A percentile compares a stretch with the other conserved stretches of the same genome.
These are phyloP conservation scores for Eupithecia pulchellata DNA, from an alignment of 2,888 invertebrate genomes.

Conservation along the genomic window DNA sequence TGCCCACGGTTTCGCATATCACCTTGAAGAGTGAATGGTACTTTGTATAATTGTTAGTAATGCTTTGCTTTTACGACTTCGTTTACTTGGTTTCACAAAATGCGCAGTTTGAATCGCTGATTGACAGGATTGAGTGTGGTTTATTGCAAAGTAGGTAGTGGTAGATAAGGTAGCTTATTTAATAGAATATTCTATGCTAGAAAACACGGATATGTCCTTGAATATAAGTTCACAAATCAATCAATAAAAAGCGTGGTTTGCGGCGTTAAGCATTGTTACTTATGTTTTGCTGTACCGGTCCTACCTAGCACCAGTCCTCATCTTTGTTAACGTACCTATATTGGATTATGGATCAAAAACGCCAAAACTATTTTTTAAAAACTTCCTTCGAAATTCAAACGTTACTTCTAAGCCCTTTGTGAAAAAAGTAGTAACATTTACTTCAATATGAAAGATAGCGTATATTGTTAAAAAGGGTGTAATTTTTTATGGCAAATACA, in stretches of 20 bases:
- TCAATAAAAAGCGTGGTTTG: neutral
- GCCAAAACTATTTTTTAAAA: too few species aligned
- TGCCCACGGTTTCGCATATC: slow-evolving; percentile 18
- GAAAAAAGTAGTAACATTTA: too few species aligned
- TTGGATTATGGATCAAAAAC: too few species aligned
- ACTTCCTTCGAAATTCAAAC: too few species aligned
- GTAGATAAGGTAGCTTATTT: neutral
- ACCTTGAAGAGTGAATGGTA: slow-evolving; percentile 23
- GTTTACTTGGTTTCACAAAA: slow-evolving; percentile 11
- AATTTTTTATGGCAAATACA: too few species aligned
- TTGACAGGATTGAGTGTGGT: neutral
- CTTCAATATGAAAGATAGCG: too few species aligned
- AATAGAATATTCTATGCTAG: neutral
- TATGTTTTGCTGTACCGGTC: neutral
- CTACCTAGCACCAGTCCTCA: neutral
- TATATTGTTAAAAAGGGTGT: too few species aligned
- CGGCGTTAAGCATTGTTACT: neutral
- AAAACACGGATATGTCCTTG: neutral
- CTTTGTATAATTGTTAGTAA: slow-evolving; percentile 24
- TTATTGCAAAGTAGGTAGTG: neutral
- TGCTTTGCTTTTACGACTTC: slow-evolving; percentile 5
- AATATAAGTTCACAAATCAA: neutral
- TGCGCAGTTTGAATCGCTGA: slow-evolving; percentile 15
- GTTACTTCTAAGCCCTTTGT: too few species aligned
- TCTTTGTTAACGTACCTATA: neutral